Percentiles rank a stretch among this genome's conserved stretches.
phyloP scores from a whole-genome alignment of 2,797 vertebrate species.

The Enteromius paludinosus region DNA sequence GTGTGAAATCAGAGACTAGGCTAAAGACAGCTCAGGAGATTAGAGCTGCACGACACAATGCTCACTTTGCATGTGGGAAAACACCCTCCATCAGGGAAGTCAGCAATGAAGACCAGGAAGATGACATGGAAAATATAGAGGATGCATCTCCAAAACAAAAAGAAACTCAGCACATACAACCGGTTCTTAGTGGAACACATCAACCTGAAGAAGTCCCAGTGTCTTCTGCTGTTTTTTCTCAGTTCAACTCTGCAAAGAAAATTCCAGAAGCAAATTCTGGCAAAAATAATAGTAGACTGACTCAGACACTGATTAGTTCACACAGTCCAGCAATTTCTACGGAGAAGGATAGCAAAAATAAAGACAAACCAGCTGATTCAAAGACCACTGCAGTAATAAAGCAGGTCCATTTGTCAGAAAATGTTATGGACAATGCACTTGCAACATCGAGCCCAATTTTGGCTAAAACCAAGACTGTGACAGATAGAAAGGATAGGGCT shows the following conservation, averaged over 20 bases:
- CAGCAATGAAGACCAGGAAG: constrained; percentile 83
- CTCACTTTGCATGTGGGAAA: constrained; percentile 80
- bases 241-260: constrained; percentile 45
- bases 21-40: constrained; percentile 75
- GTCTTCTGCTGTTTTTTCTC: constrained; percentile 8
- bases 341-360: constrained; percentile 16
- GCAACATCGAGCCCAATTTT: constrained; percentile 10
- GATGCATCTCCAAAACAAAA: constrained; percentile 55
- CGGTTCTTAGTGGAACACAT: neutral
- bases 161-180: constrained; percentile 41
- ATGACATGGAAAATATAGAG: constrained; percentile 73
- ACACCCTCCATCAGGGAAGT: constrained; percentile 82
- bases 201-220: neutral
- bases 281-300: constrained; percentile 53
- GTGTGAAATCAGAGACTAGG: constrained; percentile 72
- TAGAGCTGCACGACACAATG: constrained; percentile 72
- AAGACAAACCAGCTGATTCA: constrained; percentile 19
- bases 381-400: constrained; percentile 18
- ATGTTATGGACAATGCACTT: neutral
- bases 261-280: constrained; percentile 45
- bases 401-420: constrained; percentile 7
- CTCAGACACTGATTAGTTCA: constrained; percentile 41
- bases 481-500: constrained; percentile 5
- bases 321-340: constrained; percentile 26
- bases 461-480: neutral